Evolutionary conservation across 2,113 vertebrate genomes (phyloP).

Genomic region (Lepisosteus oculatus): DNA sequence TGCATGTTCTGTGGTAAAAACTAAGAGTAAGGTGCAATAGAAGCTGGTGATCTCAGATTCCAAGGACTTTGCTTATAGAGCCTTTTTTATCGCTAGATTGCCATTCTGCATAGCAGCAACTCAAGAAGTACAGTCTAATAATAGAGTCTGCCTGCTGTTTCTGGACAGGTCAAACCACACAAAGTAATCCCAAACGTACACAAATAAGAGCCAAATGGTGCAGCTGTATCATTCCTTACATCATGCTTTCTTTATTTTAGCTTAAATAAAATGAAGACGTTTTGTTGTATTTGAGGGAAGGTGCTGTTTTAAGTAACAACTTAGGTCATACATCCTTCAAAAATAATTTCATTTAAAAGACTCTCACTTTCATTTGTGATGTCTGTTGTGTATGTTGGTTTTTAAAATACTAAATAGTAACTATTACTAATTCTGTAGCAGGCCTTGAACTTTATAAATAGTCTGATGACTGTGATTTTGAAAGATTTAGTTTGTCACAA

Average conservation of each 20-base stretch:
- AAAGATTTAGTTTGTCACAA: neutral
- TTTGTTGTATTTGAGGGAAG: neutral
- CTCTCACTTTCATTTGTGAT: neutral
- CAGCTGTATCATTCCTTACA: neutral
- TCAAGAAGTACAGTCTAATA: slow-evolving; percentile 11
- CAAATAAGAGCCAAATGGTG: too few species aligned
- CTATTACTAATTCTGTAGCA: neutral
- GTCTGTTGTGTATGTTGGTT: neutral
- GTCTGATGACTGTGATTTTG: slow-evolving; percentile 2
- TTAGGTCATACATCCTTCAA: neutral
- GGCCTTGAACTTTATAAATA: slow-evolving; percentile 2
- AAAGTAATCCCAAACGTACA: neutral
- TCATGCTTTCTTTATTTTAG: neutral
- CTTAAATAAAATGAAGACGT: neutral
- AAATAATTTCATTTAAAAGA: slow-evolving; percentile 2
- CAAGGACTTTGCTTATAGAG: slow-evolving; percentile 4
- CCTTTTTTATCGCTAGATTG: slow-evolving; percentile 8
- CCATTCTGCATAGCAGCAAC: neutral
- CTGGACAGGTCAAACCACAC: slow-evolving; percentile 3
- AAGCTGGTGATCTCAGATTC: slow-evolving; percentile 6
- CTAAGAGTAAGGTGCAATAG: neutral
- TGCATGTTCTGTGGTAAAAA: slow-evolving; percentile 4
- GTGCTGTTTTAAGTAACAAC: neutral
- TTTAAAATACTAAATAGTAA: neutral
- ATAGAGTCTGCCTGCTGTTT: slow-evolving; percentile 9